Evolutionary conservation across 2,113 vertebrate genomes (phyloP), one percentile per base, ranked within the genome.

Genomic region (Platysternon megacephalum): DNA sequence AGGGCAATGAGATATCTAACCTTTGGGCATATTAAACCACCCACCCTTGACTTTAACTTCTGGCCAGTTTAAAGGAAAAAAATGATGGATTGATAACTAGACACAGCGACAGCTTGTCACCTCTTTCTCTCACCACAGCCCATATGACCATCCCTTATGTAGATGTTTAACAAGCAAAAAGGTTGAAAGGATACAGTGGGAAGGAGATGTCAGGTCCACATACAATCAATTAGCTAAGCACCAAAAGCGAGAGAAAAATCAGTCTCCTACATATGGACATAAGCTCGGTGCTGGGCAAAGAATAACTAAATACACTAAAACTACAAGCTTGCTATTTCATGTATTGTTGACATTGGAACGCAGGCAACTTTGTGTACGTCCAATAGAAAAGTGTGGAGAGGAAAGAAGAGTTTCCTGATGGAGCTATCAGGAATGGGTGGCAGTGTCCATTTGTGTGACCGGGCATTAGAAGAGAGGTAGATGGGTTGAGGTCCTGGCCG

Each of bases 291-390:
- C 53, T 49, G 29, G 44, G 58, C 65, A 51, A 51, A 42, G 26
- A 49, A 48, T 79, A 29, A 79, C n/a, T n/a, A n/a, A n/a, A 2
- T 55, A 55, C 22, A 10, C 53, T 55, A 79, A 46, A 79, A 24
- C 21, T 91, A 88, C 91, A 92, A 92, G 46, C 42, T 88, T 88
- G 28, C 29, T 92, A 85, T 94, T 93, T 58, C 49, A 86, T 11
- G 86, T 95, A 61, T 29, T 22, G 32, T 93, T 94, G 91, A 93
- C 84, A 95, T 85, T 93, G 74, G 32, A 93, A 76, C 94, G 93
- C 11, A 68, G 42, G 65, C 65, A 94, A 82, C 83, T 74, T 91
- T 90, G 61, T 26, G 61, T 85, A 55, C 78, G 90, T 96, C 83
- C 87, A 88, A 85, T 1, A 90, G 90, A 93, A 94, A 97, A 93